Evolutionary conservation across 2,113 vertebrate genomes (phyloP), one percentile per base, ranked within the genome.

Genomic region (Haemorhous mexicanus): DNA sequence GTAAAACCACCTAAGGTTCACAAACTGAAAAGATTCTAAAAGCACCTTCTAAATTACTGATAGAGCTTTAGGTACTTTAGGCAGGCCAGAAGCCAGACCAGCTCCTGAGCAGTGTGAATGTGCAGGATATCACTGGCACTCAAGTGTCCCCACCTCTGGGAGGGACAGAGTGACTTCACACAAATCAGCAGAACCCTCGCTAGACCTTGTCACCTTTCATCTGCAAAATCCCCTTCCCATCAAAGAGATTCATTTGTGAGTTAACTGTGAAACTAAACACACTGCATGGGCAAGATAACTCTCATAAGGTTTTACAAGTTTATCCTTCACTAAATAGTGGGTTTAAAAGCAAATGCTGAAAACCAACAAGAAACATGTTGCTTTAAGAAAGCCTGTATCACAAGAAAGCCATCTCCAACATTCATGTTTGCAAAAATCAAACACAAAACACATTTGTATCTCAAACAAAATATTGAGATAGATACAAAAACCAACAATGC

Each of bases 61-160:
- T 7, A 35, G 33, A 8, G 35, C 21, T 77, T 72, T 16, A 56
- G 43, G 32, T 27, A 15, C 28, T 30, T 2, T 6, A 55, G 64
- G 33, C 50, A 56, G 78, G 41, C 21, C 43, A 16, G 17, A 28
- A 28, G 30, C 20, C 56, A n/a, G 52, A 22, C 1, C 55, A 21
- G 74, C 20, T 67, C 33, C 28, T 28, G 39, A 24, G 70, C 68
- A 20, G 20, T 3, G 52, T 10, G 61, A 33, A 18, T 5, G 26
- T n/a, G 28, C 6, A 13, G 2, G 1, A 9, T 32, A 33, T 12
- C 11, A 20, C 19, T 3, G 3, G 35, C 56, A 55, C 52, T 12
- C n/a, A 8, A 2, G 61, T 41, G 73, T 55, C 13, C 20, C 49
- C 28, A 53, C 4, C 5, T 32, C 68, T n/a, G 39, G 9, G 50